Evolutionary conservation across 2,888 invertebrate species (phyloP), one percentile per base, ranked within the genome.

Genomic region (Andrena trimmerana): DNA sequence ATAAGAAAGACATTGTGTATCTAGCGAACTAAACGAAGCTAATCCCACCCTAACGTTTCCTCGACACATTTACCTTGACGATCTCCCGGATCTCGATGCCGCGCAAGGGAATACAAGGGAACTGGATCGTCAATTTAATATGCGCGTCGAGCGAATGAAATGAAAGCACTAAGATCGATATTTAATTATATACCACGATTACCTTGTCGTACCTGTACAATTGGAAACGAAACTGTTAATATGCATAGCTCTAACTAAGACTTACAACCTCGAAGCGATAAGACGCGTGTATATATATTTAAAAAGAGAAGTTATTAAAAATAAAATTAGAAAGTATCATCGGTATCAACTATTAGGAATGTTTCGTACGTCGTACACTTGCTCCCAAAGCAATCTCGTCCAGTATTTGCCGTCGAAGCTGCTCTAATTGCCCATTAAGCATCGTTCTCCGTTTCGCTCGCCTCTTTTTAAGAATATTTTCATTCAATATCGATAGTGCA

Each of bases 271-370:
- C 77, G 7, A 60, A 72, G 52, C 48, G 48, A 57, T 62, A 75
- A 29, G 63, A 36, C 31, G 20, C 52, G 27, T 31, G 31, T 31
- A 80, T 31, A 36, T 29, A 33, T 71, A 60, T 24, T 42, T 65
- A 42, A 31, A 80, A 79, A 81, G 16, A 60, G 8, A 73, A 52
- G 13, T 54, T 57, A 76, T 66, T 70, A 82, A 77, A 78, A 83
- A 62, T 83, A 83, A 83, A 78, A 72, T 83, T 59, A 69, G 66
- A 72, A 63, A 75, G 67, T 50, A 71, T 75, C 73, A 62, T 74
- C 63, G 42, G 16, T 78, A 78, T 63, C 66, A 42, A 71, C 68
- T 74, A 76, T 71, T 78, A 80, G 82, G 82, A 88, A 89, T 88
- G 85, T 79, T 85, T 63, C 42, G 73, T 78, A 77, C 31, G 69